These are phyloP conservation scores for Agapostemon virescens DNA, from an alignment of 2,888 invertebrate species.

Conservation along the genomic window DNA sequence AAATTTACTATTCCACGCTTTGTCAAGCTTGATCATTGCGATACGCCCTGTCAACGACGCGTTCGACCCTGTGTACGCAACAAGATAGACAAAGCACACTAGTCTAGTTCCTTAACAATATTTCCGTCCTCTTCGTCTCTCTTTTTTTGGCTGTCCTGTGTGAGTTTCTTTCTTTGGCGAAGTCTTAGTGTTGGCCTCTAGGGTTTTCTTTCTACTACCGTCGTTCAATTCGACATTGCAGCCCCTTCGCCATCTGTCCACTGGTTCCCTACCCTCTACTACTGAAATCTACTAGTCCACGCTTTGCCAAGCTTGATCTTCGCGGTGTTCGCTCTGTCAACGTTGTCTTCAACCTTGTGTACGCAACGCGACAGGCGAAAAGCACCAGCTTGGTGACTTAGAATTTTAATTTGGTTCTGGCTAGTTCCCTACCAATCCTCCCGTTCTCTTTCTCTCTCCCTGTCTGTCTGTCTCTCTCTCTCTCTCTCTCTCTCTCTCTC, in stretches of 20 bases:
- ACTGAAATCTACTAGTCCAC: neutral
- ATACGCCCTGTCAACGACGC: too few relatives aligned
- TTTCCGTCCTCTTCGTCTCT: too few relatives aligned
- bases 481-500: neutral
- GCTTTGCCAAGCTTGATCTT: neutral
- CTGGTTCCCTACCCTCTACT: neutral
- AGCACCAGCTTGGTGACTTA: neutral
- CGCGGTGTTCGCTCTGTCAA: constrained; percentile 26
- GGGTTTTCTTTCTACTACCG: neutral
- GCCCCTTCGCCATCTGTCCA: neutral
- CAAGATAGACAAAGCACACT: too few relatives aligned
- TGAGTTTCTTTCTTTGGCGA: too few relatives aligned
- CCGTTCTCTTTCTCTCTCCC: neutral
- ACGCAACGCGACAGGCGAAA: neutral
- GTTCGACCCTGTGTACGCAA: too few relatives aligned
- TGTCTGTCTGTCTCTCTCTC: neutral
- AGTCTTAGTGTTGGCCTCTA: neutral
- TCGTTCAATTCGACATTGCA: neutral
- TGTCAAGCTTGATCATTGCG: too few relatives aligned
- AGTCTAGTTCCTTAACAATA: too few relatives aligned
- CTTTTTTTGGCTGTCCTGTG: too few relatives aligned
- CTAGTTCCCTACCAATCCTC: neutral
- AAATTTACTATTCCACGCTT: too few relatives aligned
- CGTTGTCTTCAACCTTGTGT: constrained; percentile 19
- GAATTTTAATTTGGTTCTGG: constrained; percentile 19